Conservation (phyloP, 1,140 invertebrate species). For the Phymastichus coffea region DNA sequence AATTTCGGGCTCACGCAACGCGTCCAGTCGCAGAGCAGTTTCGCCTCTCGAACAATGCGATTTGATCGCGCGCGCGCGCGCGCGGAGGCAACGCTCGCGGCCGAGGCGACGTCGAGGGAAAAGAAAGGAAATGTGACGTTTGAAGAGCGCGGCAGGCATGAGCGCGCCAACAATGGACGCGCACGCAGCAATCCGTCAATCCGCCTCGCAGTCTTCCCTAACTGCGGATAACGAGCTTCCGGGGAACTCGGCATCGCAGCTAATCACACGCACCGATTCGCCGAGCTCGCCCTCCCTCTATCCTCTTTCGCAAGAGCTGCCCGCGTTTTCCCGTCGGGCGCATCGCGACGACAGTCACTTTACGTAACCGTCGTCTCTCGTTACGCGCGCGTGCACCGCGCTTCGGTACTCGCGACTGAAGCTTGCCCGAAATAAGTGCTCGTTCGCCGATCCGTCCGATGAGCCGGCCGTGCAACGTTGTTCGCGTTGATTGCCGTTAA, state of each 20-base stretch:
- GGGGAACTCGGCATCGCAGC: conserved; percentile 44
- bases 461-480: too few relatives aligned
- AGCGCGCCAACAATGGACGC: conserved; percentile 47
- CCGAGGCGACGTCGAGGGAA: not conserved
- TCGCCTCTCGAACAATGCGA: conserved; percentile 37
- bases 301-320: too few relatives aligned
- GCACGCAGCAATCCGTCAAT: conserved; percentile 54
- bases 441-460: too few relatives aligned
- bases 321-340: too few relatives aligned
- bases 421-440: too few relatives aligned
- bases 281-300: too few relatives aligned
- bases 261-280: conserved; percentile 54
- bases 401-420: too few relatives aligned
- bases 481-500: too few relatives aligned
- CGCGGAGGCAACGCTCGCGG: not conserved
- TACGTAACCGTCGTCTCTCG: too few relatives aligned
- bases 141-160: conserved; percentile 48
- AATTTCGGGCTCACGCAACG: not conserved
- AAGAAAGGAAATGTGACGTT: conserved; percentile 36
- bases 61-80: conserved; percentile 32
- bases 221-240: conserved; percentile 39
- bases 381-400: too few relatives aligned
- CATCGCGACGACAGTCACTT: too few relatives aligned
- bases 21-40: conserved; percentile 40
- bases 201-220: conserved; percentile 45